These are phyloP conservation scores for Trachurus trachurus DNA, from an alignment of 2,797 vertebrate genomes.

Conservation along the genomic window DNA sequence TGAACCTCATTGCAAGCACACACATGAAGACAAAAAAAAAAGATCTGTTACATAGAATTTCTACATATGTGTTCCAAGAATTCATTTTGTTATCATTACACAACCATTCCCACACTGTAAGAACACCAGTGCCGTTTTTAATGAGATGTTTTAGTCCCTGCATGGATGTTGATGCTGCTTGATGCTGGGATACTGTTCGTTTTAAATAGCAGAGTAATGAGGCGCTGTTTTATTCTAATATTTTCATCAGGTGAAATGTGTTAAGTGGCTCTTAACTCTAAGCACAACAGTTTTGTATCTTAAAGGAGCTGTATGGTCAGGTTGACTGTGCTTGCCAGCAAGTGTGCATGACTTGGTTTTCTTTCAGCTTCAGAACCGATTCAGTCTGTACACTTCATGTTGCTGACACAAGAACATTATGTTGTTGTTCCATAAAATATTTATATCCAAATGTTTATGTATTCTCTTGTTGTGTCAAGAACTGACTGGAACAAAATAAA, in stretches of 20 bases:
- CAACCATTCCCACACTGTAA: background rate
- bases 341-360: conserved; percentile 20
- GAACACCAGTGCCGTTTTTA: conserved; percentile 1
- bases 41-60: conserved; percentile 4
- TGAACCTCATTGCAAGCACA: conserved; percentile 24
- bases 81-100: conserved; percentile 1
- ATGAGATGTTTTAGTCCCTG: conserved; percentile 20
- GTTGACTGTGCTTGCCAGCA: conserved; percentile 13
- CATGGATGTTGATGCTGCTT: conserved; percentile 7
- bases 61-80: conserved; percentile 1
- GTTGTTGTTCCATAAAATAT: conserved; percentile 41
- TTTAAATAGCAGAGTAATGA: conserved; percentile 25
- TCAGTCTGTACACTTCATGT: conserved; percentile 23
- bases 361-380: conserved; percentile 13
- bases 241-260: conserved; percentile 9
- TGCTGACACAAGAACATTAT: conserved; percentile 20
- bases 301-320: conserved; percentile 17
- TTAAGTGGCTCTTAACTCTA: conserved; percentile 34
- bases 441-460: conserved; percentile 52
- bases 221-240: conserved; percentile 15
- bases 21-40: background rate
- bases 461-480: conserved; percentile 15
- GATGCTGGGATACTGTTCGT: conserved; percentile 13
- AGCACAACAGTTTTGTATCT: conserved; percentile 9
- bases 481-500: conserved; percentile 24